Percentiles rank a stretch among this genome's conserved stretches.
These are phyloP conservation scores for Ara ararauna DNA, from an alignment of 2,797 vertebrate genomes.

Conservation along the genomic window DNA sequence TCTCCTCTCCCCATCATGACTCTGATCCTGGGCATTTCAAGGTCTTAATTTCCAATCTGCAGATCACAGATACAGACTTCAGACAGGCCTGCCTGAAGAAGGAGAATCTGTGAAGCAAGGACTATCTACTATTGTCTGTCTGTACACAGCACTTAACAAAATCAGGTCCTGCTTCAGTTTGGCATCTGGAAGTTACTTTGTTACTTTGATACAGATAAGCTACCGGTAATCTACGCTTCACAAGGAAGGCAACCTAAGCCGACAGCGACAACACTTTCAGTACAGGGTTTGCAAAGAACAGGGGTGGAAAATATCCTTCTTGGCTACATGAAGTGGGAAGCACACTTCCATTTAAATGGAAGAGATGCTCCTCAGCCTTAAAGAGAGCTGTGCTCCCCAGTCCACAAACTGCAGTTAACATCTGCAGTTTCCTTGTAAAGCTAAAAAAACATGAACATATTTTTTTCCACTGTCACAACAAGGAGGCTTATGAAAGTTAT, in stretches of 20 bases:
- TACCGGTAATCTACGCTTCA: background rate
- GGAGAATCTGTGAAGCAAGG: background rate
- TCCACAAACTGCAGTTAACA: background rate
- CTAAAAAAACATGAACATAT: background rate
- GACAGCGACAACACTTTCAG: background rate
- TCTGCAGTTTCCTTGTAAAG: background rate
- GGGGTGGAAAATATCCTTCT: background rate
- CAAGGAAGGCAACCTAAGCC: background rate
- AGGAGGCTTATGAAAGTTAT: background rate
- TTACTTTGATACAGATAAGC: background rate
- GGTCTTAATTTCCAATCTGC: background rate
- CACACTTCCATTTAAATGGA: background rate
- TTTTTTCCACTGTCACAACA: background rate
- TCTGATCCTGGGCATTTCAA: background rate
- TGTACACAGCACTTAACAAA: background rate
- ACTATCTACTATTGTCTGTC: background rate
- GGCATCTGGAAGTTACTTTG: background rate
- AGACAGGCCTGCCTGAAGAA: background rate
- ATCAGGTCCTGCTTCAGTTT: background rate
- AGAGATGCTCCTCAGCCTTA: background rate
- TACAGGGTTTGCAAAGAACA: background rate
- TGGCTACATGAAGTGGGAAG: background rate
- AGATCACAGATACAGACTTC: background rate
- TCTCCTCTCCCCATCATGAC: background rate
- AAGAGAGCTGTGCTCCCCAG: background rate